A percentile compares a stretch with the other conserved stretches of the same genome.
Conservation (phyloP, 2,113 vertebrate species). For the Cettia cetti region DNA sequence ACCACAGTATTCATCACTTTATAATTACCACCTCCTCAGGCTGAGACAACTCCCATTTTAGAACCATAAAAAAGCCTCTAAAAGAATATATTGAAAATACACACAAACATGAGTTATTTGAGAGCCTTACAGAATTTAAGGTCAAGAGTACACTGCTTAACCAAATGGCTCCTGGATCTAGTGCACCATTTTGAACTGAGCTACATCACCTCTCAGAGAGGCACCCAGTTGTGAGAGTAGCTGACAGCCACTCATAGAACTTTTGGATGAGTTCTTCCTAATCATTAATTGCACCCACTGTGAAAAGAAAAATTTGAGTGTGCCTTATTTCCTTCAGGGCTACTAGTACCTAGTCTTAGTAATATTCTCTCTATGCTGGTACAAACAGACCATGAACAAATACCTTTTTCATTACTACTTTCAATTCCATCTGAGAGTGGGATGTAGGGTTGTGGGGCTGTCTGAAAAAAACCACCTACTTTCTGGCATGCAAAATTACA, state of each 20-base stretch:
- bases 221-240: background rate
- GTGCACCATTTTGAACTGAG: background rate
- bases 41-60: background rate
- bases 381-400: background rate
- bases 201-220: background rate
- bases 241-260: background rate
- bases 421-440: background rate
- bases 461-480: constrained; percentile 14
- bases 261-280: background rate
- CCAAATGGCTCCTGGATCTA: background rate
- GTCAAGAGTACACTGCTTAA: background rate
- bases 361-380: background rate
- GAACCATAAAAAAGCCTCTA: background rate
- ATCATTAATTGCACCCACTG: background rate
- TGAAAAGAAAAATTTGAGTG: background rate
- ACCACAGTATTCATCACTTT: background rate
- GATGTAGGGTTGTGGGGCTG: background rate
- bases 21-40: background rate
- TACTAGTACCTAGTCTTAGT: background rate
- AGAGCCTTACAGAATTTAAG: background rate
- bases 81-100: background rate
- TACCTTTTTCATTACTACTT: background rate
- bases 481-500: constrained; percentile 15
- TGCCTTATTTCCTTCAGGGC: background rate
- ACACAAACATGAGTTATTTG: background rate